Evolutionary conservation across 1,140 invertebrate genomes (phyloP).

Genomic region (Aporrectodea caliginosa): DNA sequence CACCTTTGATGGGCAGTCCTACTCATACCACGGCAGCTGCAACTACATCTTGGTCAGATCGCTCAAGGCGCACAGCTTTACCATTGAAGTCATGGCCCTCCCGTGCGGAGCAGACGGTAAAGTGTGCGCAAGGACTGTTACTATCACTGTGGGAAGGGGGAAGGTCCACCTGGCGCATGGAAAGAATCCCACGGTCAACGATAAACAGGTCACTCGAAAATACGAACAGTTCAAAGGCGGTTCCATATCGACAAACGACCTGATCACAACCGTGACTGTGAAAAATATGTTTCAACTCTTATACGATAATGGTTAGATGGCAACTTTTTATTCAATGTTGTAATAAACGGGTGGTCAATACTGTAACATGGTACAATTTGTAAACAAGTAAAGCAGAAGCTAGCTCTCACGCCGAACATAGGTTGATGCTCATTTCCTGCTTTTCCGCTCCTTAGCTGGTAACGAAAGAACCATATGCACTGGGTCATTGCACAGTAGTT

Average conservation of each 20-base stretch:
- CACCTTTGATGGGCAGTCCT: constrained; percentile 73
- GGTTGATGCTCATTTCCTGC: too few species aligned
- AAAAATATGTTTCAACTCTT: too few species aligned
- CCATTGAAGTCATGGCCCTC: constrained; percentile 62
- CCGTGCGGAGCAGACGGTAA: constrained; percentile 76
- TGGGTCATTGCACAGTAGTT: too few species aligned
- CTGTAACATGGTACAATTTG: too few species aligned
- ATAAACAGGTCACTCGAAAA: not conserved
- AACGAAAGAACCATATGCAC: too few species aligned
- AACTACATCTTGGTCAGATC: constrained; percentile 69
- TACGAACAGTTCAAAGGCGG: constrained; percentile 12
- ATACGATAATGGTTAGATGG: too few species aligned
- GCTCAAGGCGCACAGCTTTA: constrained; percentile 15
- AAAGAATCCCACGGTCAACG: not conserved
- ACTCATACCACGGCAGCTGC: constrained; percentile 77
- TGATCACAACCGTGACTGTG: too few species aligned
- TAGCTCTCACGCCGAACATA: too few species aligned
- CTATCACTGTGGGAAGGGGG: not conserved
- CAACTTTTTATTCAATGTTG: too few species aligned
- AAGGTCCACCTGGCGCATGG: constrained; percentile 18
- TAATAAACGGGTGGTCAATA: too few species aligned
- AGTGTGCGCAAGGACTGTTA: constrained; percentile 71
- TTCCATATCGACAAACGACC: constrained; percentile 3
- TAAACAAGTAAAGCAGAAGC: too few species aligned
- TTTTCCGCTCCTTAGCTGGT: too few species aligned